These are phyloP conservation scores for Sparus aurata DNA, from an alignment of 2,797 vertebrate genomes.

Conservation along the genomic window DNA sequence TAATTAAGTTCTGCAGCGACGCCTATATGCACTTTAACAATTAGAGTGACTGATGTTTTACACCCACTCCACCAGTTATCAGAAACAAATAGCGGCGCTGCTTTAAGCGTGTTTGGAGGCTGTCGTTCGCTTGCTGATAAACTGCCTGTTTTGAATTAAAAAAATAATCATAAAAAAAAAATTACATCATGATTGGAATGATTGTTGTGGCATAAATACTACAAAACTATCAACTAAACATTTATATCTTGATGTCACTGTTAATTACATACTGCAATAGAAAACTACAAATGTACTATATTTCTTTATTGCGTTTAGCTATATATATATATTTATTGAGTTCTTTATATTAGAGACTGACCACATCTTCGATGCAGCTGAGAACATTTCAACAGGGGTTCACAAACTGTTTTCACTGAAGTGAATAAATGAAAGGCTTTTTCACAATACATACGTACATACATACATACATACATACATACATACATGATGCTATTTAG, in stretches of 20 bases:
- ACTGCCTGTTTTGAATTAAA: constrained; percentile 15
- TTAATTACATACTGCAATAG: constrained; percentile 55
- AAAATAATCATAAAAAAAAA: constrained; percentile 23
- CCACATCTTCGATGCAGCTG: constrained; percentile 53
- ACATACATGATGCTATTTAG: constrained; percentile 49
- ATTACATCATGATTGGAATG: constrained; percentile 30
- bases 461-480: constrained; percentile 21
- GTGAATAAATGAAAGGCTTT: constrained; percentile 47
- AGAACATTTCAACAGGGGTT: constrained; percentile 48
- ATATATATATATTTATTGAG: constrained; percentile 26
- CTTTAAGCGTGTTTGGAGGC: constrained; percentile 18
- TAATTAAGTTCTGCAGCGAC: constrained; percentile 32
- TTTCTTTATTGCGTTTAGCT: constrained; percentile 74
- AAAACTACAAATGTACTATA: constrained; percentile 75
- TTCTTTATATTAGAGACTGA: constrained; percentile 42
- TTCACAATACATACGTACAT: constrained; percentile 38
- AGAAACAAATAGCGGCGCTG: constrained; percentile 3
- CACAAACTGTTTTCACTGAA: constrained; percentile 37
- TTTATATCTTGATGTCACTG: constrained; percentile 40
- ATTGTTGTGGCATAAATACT: constrained; percentile 36
- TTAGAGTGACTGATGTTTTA: constrained; percentile 22
- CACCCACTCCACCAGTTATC: not conserved
- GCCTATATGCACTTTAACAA: constrained; percentile 22
- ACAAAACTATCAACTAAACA: constrained; percentile 46
- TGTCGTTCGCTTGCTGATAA: constrained; percentile 10